Conservation (phyloP, 1,140 invertebrate genomes). For the Antheraea pernyi region DNA sequence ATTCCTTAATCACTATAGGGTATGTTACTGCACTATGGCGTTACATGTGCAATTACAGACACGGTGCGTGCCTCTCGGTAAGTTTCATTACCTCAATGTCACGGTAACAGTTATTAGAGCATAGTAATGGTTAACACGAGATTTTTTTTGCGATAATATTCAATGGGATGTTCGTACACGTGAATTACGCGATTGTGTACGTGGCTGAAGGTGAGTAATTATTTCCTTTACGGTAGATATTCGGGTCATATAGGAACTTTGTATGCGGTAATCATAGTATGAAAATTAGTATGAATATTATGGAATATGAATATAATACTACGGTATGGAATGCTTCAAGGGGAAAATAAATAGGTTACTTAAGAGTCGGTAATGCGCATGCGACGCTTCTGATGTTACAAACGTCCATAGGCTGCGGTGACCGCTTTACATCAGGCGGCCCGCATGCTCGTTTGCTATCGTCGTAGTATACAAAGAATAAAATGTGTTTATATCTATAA, state of each 20-base stretch:
- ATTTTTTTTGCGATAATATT: background rate
- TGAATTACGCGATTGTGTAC: background rate
- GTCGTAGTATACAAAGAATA: too few species aligned
- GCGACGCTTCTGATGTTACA: too few species aligned
- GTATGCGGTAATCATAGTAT: too few species aligned
- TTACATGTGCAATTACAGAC: background rate
- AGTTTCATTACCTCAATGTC: conserved; percentile 6
- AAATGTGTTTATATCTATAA: too few species aligned
- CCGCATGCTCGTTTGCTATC: too few species aligned
- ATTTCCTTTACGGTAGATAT: background rate
- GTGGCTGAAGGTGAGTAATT: background rate
- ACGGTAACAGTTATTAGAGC: conserved; percentile 5
- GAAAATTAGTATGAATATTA: too few species aligned
- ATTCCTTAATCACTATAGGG: background rate
- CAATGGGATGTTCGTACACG: background rate
- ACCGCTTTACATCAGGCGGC: too few species aligned
- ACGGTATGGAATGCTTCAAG: too few species aligned
- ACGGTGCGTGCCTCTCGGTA: background rate
- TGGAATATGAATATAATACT: too few species aligned
- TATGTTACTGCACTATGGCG: background rate
- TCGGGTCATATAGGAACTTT: background rate
- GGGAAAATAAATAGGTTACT: too few species aligned
- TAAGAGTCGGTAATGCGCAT: too few species aligned
- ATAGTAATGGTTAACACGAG: background rate
- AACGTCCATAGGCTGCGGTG: too few species aligned